Evolutionary conservation across 2,113 vertebrate species (phyloP), one percentile per base, ranked within the genome.

Genomic region (Pavo muticus): DNA sequence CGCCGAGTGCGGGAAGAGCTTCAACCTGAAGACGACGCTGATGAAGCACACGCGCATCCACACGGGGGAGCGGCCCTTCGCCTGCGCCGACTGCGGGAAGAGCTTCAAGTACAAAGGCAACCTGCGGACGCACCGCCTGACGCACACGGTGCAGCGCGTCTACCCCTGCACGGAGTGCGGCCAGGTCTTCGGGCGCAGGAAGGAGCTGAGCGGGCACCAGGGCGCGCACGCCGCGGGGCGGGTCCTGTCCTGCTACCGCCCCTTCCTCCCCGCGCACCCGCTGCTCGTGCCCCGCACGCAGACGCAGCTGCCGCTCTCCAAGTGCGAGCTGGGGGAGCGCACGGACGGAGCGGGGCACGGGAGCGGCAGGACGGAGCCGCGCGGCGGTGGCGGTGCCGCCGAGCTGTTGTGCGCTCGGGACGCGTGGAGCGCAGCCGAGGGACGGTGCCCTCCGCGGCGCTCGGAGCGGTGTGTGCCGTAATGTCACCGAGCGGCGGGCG

Each of bases 21-120:
- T 97, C 94, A 97, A 96, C 78, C 96, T 97, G 79, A 97, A 97
- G 91, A 97, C 97, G 42, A 97, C 97, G 70, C 96, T 98, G 69
- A 87, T 97, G 88, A 97, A 97, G 90, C 97, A 97, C 92, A 88
- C 96, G 89, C 95, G 96, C 40, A 97, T 97, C 63, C 97, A 98
- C 96, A 97, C 97, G 0, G 97, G 97, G 10, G 98, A 98, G 91
- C 93, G 97, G 11, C 97, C 97, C 85, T 97, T 97, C 73, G 39
- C 96, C 84, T 98, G 97, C 95, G 69, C 86, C 11, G 96, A 98
- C 91, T 98, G 98, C 9, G 96, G 96, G 40, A 98, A 98, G 97
- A 96, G 97, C 95, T 98, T 98, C 97, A 97, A 97, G 93, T 97
- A 97, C 96, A 97, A 98, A 73, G 97, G 97, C 86, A 97, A 97